Evolutionary conservation across 2,797 vertebrate species (phyloP).

Genomic region (Ctenosaura bakeri): DNA sequence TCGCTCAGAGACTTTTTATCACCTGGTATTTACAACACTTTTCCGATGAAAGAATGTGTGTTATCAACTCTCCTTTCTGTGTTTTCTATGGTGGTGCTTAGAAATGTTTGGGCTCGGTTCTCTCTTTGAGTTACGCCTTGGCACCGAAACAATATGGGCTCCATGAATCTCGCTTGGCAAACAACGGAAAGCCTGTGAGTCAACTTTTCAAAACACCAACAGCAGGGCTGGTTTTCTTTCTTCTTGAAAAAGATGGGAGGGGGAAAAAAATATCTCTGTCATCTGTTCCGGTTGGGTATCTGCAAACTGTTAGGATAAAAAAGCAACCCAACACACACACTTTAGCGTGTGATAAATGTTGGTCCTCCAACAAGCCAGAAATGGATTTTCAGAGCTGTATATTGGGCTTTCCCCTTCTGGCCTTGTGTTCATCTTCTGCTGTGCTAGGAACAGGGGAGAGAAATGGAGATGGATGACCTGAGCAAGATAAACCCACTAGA

Average conservation of each 20-base stretch:
- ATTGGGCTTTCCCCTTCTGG: background rate
- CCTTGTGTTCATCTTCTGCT: too few relatives aligned
- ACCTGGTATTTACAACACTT: slow-evolving; percentile 19
- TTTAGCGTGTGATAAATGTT: background rate
- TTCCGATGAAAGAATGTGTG: slow-evolving; percentile 34
- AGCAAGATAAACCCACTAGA: background rate
- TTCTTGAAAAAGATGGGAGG: background rate
- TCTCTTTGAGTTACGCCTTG: background rate
- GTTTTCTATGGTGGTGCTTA: slow-evolving; percentile 19
- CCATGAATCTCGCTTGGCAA: background rate
- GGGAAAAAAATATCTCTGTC: background rate
- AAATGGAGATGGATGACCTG: background rate
- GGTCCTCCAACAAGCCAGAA: slow-evolving; percentile 5
- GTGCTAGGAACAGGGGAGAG: too few relatives aligned
- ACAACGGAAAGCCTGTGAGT: fast-evolving
- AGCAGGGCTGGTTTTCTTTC: background rate
- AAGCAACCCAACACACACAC: background rate
- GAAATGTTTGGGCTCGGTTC: background rate
- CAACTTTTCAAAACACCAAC: background rate
- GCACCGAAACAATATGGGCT: background rate
- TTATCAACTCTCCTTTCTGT: slow-evolving; percentile 4
- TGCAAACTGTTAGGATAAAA: background rate
- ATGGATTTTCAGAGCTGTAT: background rate
- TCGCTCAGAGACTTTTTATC: slow-evolving; percentile 13
- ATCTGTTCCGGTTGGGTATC: background rate